These are phyloP conservation scores for Drosophila lowei DNA, from an alignment of 1,140 invertebrate species.

Conservation along the genomic window DNA sequence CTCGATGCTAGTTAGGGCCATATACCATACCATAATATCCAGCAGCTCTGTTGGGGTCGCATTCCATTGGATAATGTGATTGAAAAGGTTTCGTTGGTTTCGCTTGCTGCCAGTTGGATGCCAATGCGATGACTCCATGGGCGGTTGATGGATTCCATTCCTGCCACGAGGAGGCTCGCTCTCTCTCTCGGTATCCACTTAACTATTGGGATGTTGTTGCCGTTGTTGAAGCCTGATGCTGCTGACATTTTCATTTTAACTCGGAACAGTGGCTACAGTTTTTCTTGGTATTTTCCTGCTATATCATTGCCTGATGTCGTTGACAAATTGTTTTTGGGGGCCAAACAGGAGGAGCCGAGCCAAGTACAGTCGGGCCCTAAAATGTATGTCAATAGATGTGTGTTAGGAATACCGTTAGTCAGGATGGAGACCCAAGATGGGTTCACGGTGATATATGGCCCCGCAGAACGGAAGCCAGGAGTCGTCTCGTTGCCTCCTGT, in stretches of 20 bases:
- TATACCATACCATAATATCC: too few relatives aligned
- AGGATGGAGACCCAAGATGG: constrained; percentile 30
- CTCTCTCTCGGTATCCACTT: constrained; percentile 32
- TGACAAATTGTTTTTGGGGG: constrained; percentile 64
- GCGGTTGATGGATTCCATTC: constrained; percentile 78
- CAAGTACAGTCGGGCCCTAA: constrained; percentile 20
- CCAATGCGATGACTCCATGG: constrained; percentile 51
- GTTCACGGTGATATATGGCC: constrained; percentile 60
- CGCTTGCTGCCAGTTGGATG: constrained; percentile 49
- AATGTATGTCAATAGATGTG: constrained; percentile 65
- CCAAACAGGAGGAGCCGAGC: not conserved
- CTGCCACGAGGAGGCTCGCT: constrained; percentile 11
- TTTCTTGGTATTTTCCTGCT: constrained; percentile 39
- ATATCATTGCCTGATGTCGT: constrained; percentile 60
- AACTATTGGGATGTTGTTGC: constrained; percentile 43
- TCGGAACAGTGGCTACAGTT: constrained; percentile 56
- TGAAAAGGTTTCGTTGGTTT: constrained; percentile 45
- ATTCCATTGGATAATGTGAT: constrained; percentile 56
- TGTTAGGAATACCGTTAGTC: constrained; percentile 65
- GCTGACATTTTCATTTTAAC: constrained; percentile 72
- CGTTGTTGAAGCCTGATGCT: constrained; percentile 22
- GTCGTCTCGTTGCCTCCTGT: constrained; percentile 46
- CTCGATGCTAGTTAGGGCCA: too few relatives aligned
- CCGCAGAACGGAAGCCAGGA: too few relatives aligned
- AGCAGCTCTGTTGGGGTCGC: not conserved